Evolutionary conservation across 2,888 invertebrate species (phyloP).

Genomic region (Cephus nigrinus): DNA sequence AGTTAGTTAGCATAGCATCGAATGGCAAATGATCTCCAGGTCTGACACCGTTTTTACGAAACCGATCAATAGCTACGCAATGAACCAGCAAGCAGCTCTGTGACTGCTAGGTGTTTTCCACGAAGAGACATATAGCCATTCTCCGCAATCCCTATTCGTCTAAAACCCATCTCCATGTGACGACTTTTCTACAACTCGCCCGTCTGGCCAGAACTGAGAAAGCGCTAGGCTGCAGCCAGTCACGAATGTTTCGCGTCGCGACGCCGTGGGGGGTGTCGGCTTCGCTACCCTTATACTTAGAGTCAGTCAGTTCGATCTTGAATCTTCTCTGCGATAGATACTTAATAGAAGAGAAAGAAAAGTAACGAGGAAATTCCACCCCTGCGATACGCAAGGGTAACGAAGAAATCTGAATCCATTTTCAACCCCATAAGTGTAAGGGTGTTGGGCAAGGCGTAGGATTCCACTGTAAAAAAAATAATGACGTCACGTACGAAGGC

Average conservation of each 20-base stretch:
- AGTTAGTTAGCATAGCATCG: not conserved
- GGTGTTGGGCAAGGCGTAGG: no score
- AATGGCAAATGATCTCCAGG: not conserved
- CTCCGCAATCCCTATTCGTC: not conserved
- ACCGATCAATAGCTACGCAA: not conserved
- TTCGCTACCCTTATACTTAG: not conserved
- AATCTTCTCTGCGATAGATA: not conserved
- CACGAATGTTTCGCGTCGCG: slow-evolving; percentile 18
- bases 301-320: not conserved
- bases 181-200: not conserved
- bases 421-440: not conserved
- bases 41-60: not conserved
- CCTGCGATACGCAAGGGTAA: not conserved
- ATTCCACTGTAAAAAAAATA: no score
- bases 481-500: not conserved
- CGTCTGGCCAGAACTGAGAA: not conserved
- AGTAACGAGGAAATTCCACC: not conserved
- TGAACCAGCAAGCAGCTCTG: not conserved
- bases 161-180: not conserved
- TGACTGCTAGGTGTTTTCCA: not conserved
- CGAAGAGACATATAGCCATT: not conserved
- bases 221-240: slow-evolving; percentile 13
- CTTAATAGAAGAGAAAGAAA: not conserved
- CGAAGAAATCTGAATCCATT: not conserved
- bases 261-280: not conserved